These are phyloP conservation scores for Mastacembelus armatus DNA, from an alignment of 2,797 vertebrate genomes.

Conservation along the genomic window DNA sequence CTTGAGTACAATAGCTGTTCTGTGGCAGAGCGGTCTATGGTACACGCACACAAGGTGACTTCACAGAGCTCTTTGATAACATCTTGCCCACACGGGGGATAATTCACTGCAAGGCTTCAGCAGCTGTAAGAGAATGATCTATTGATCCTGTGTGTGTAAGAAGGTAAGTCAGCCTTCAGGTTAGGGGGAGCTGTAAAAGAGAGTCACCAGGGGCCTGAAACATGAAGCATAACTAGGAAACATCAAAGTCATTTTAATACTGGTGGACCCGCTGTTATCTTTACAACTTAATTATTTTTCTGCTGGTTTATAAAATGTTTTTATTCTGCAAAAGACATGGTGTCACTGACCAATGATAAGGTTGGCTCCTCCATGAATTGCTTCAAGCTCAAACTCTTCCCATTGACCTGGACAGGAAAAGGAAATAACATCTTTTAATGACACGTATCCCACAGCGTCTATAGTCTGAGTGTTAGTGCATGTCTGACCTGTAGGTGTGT, in stretches of 20 bases:
- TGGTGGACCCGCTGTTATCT: conserved; percentile 9
- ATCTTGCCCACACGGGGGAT: conserved; percentile 44
- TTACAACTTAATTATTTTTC: neutral
- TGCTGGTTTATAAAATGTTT: neutral
- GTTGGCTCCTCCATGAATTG: conserved; percentile 89
- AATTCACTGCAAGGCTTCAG: conserved; percentile 46
- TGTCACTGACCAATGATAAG: conserved; percentile 86
- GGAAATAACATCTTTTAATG: conserved; percentile 6
- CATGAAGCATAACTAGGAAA: conserved; percentile 2
- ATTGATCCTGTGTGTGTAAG: conserved; percentile 43
- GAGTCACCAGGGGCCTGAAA: conserved; percentile 16
- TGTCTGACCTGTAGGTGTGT: conserved; percentile 92
- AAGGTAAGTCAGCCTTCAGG: conserved; percentile 17
- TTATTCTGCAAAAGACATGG: neutral
- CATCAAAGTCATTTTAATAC: neutral
- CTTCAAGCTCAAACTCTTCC: conserved; percentile 93
- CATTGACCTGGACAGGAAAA: conserved; percentile 81
- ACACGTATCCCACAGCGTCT: neutral
- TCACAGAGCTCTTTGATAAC: conserved; percentile 47
- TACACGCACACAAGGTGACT: conserved; percentile 54
- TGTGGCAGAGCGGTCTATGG: neutral
- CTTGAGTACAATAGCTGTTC: conserved; percentile 30
- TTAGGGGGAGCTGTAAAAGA: too few relatives aligned
- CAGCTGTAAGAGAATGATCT: conserved; percentile 44
- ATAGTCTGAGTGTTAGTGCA: neutral